Percentiles rank a stretch among this genome's conserved stretches.
These are phyloP conservation scores for Vulpes vulpes DNA, from an alignment of 2,113 vertebrate genomes.

Conservation along the genomic window DNA sequence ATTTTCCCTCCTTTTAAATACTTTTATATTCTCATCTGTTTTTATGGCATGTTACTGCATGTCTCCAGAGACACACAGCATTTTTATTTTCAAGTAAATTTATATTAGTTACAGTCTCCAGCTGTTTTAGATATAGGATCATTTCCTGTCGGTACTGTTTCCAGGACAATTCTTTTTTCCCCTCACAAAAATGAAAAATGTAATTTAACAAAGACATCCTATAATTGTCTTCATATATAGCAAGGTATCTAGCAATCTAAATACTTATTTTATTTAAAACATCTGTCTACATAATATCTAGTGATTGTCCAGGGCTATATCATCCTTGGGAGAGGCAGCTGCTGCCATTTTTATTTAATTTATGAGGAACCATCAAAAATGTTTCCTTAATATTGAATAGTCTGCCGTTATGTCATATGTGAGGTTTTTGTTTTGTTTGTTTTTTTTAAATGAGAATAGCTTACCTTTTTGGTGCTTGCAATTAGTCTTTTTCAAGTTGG, in stretches of 20 bases:
- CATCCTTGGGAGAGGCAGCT: constrained; percentile 87
- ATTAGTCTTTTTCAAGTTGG: constrained; percentile 82
- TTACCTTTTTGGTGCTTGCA: constrained; percentile 83
- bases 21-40: constrained; percentile 87
- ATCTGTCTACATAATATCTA: constrained; percentile 89
- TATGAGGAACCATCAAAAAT: constrained; percentile 86
- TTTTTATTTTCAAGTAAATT: constrained; percentile 92
- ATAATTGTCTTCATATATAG: constrained; percentile 92
- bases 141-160: constrained; percentile 91
- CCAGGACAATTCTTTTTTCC: constrained; percentile 86
- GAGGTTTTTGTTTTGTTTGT: constrained; percentile 51
- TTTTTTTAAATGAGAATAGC: constrained; percentile 79
- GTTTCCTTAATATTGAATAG: constrained; percentile 83
- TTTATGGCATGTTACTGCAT: constrained; percentile 87
- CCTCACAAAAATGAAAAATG: constrained; percentile 89
- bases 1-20: constrained; percentile 82
- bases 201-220: constrained; percentile 90
- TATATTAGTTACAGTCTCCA: constrained; percentile 91
- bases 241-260: constrained; percentile 90
- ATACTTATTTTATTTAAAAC: constrained; percentile 92
- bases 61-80: constrained; percentile 89
- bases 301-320: constrained; percentile 85
- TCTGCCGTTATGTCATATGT: constrained; percentile 81
- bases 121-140: constrained; percentile 91
- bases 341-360: constrained; percentile 89